Conservation (phyloP, 2,797 vertebrate genomes). For the Coregonus sp. region DNA sequence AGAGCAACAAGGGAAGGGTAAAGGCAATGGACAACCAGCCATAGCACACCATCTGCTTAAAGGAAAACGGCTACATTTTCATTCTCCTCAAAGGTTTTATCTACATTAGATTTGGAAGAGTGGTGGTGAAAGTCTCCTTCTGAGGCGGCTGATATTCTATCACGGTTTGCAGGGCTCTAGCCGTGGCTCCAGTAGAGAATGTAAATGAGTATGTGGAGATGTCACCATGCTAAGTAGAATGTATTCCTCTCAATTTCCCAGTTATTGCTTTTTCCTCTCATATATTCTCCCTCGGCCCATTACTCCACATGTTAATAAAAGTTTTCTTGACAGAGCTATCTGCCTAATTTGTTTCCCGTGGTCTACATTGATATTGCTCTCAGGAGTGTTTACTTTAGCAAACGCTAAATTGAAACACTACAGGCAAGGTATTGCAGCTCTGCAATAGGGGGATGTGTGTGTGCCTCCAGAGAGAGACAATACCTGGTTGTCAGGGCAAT, state of each 20-base stretch:
- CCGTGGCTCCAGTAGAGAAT: neutral
- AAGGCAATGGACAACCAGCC: neutral
- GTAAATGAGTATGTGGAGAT: neutral
- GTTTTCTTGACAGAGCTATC: no score
- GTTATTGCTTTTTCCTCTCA: neutral
- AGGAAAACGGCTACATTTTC: neutral
- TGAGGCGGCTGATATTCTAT: neutral
- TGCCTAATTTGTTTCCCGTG: neutral
- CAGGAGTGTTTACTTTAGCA: neutral
- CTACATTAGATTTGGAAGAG: neutral
- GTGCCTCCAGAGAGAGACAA: neutral
- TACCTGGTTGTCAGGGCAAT: neutral
- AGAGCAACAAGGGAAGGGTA: neutral
- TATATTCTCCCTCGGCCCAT: no score
- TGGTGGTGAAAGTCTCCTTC: neutral
- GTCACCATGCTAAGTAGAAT: neutral
- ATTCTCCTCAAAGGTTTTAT: neutral
- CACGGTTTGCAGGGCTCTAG: neutral
- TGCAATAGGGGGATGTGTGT: neutral
- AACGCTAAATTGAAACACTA: neutral
- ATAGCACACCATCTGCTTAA: neutral
- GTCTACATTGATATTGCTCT: neutral
- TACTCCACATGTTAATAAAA: no score
- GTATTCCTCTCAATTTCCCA: no score
- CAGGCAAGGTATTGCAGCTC: neutral